These are phyloP conservation scores for Cepphus grylle DNA, from an alignment of 2,113 vertebrate genomes.

Conservation along the genomic window DNA sequence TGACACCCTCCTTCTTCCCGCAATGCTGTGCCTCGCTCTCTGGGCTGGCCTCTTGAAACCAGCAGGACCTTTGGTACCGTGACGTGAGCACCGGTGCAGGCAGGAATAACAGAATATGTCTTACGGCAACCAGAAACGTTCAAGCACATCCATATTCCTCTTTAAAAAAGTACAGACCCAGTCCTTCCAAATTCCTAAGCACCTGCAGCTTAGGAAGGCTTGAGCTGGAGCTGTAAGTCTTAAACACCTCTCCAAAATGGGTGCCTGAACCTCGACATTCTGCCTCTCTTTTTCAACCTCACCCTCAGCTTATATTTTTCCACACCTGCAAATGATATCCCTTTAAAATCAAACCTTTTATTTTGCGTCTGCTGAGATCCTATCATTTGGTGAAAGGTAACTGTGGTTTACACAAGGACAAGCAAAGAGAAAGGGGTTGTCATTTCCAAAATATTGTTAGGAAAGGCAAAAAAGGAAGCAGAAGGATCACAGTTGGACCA, in stretches of 20 bases:
- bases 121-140: fast-evolving
- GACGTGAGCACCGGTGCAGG: not conserved
- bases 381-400: not conserved
- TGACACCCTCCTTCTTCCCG: not conserved
- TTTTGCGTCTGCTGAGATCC: not conserved
- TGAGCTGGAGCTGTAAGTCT: not conserved
- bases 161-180: fast-evolving
- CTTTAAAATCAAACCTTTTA: conserved; percentile 18
- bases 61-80: fast-evolving
- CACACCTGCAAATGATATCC: not conserved
- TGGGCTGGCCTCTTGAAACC: not conserved
- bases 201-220: not conserved
- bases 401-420: not conserved
- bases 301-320: not conserved
- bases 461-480: not conserved
- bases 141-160: not conserved
- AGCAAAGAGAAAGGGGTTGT: not conserved
- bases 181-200: not conserved
- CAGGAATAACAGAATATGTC: not conserved
- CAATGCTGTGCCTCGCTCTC: not conserved
- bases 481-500: not conserved
- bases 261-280: not conserved
- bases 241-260: not conserved
- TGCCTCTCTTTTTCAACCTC: not conserved
- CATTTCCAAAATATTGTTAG: not conserved